Percentiles rank a stretch among this genome's conserved stretches.
phyloP scores from a whole-genome alignment of 2,888 invertebrate species.

The Chrysopilus asiliformis region DNA sequence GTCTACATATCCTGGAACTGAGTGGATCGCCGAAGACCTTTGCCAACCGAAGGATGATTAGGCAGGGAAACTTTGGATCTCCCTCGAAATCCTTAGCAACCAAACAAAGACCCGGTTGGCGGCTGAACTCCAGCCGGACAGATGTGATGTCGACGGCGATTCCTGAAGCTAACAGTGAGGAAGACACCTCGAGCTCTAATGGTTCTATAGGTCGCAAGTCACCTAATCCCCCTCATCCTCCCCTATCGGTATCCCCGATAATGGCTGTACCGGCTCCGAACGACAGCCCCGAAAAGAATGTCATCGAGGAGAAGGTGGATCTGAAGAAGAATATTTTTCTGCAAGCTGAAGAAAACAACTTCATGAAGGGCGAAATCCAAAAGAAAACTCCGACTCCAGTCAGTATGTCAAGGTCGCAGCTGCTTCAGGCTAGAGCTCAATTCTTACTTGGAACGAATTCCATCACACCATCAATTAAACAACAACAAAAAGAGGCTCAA shows the following conservation, averaged over 20 bases:
- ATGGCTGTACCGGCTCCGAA: conserved; percentile 30
- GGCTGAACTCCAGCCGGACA: conserved; percentile 59
- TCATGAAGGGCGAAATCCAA: conserved; percentile 32
- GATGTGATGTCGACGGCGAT: conserved; percentile 79
- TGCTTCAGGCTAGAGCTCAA: conserved; percentile 46
- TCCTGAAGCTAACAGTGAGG: conserved; percentile 67
- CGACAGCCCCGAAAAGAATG: conserved; percentile 27
- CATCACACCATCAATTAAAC: too few relatives aligned
- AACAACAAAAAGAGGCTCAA: too few relatives aligned
- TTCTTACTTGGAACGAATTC: conserved; percentile 43
- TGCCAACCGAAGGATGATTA: conserved; percentile 46
- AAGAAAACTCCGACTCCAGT: conserved; percentile 20
- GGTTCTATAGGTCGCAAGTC: conserved; percentile 45
- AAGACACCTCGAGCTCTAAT: conserved; percentile 53
- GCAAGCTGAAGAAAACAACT: conserved; percentile 36
- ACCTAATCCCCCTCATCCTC: conserved; percentile 14
- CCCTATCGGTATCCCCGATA: conserved; percentile 31
- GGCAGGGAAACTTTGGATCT: conserved; percentile 39
- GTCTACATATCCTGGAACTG: conserved; percentile 52
- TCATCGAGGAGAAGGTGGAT: conserved; percentile 24
- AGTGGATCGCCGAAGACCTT: conserved; percentile 60
- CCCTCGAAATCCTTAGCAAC: conserved; percentile 41
- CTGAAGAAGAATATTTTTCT: conserved; percentile 33
- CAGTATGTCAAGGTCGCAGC: conserved; percentile 37
- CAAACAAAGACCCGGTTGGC: conserved; percentile 54